A percentile compares a stretch with the other conserved stretches of the same genome.
Conservation (phyloP, 2,888 invertebrate genomes). For the Podabrus alpinus region DNA sequence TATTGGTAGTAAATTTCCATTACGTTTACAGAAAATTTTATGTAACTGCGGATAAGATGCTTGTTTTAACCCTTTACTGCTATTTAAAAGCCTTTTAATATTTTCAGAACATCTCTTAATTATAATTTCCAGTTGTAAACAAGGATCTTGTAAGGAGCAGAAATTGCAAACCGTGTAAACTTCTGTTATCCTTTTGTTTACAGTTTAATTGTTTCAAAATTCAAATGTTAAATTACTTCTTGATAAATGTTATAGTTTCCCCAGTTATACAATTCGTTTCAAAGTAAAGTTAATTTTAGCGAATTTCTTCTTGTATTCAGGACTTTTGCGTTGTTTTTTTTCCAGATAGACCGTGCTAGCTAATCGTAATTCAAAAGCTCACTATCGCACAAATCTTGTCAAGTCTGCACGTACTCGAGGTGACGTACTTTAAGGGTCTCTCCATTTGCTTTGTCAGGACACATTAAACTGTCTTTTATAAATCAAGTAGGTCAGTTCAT, state of each 20-base stretch:
- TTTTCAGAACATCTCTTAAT: neutral
- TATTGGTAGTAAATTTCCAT: neutral
- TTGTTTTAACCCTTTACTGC: neutral
- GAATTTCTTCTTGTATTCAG: neutral
- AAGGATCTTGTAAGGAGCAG: neutral
- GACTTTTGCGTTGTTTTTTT: conserved; percentile 2
- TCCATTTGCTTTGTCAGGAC: conserved; percentile 22
- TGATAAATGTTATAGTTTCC: neutral
- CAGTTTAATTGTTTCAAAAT: neutral
- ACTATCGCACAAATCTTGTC: conserved; percentile 25
- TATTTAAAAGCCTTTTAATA: neutral
- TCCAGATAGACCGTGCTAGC: conserved; percentile 1
- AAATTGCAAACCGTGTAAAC: neutral
- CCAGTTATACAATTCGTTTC: too few species aligned
- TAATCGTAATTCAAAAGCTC: conserved; percentile 23
- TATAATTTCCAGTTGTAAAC: neutral
- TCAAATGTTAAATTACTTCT: neutral
- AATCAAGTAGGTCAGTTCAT: conserved; percentile 13
- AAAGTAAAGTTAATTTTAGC: neutral
- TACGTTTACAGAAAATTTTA: neutral
- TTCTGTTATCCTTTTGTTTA: neutral
- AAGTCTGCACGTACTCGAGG: conserved; percentile 19
- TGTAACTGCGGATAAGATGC: neutral
- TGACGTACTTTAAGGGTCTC: conserved; percentile 18
- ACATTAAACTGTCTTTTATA: conserved; percentile 22